A percentile compares a stretch with the other conserved stretches of the same genome.
Evolutionary conservation across 2,888 invertebrate genomes (phyloP).

Genomic region (Lasioglossum morio): DNA sequence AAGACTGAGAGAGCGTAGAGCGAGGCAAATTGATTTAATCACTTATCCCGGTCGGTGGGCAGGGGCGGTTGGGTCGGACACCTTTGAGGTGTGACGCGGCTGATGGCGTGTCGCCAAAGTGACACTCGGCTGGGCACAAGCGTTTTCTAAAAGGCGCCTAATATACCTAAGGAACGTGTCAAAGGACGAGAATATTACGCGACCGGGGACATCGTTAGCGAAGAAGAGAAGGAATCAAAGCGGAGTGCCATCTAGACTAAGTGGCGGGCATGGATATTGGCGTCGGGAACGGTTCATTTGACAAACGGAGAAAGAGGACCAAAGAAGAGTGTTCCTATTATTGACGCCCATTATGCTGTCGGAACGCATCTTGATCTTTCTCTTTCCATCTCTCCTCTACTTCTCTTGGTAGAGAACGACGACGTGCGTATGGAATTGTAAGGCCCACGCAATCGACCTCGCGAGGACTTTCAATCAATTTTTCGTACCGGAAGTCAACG

Average conservation of each 20-base stretch:
- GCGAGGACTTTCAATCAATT: conserved; percentile 1
- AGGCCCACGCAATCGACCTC: background rate
- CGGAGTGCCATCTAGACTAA: conserved; percentile 52
- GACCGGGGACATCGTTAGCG: conserved; percentile 54
- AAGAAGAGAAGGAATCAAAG: conserved; percentile 53
- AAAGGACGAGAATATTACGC: conserved; percentile 66
- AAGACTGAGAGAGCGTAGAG: background rate
- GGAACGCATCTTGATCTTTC: conserved; percentile 52
- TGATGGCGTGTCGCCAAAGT: conserved; percentile 58
- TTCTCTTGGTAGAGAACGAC: background rate
- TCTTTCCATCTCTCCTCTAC: background rate
- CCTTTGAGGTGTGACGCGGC: conserved; percentile 63
- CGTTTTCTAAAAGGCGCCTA: conserved; percentile 71
- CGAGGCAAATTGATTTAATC: conserved; percentile 66
- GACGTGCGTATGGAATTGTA: background rate
- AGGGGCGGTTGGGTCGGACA: conserved; percentile 43
- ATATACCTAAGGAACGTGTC: conserved; percentile 66
- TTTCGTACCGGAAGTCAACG: background rate
- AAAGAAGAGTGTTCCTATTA: conserved; percentile 44
- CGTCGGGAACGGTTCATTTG: conserved; percentile 53
- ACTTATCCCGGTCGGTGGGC: conserved; percentile 51
- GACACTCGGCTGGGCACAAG: conserved; percentile 40
- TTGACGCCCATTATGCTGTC: conserved; percentile 43
- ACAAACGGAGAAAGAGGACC: conserved; percentile 49
- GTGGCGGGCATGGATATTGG: conserved; percentile 48